Percentiles rank a stretch among this genome's conserved stretches.
Conservation (phyloP, 1,140 invertebrate genomes). For the Asobara japonica region DNA sequence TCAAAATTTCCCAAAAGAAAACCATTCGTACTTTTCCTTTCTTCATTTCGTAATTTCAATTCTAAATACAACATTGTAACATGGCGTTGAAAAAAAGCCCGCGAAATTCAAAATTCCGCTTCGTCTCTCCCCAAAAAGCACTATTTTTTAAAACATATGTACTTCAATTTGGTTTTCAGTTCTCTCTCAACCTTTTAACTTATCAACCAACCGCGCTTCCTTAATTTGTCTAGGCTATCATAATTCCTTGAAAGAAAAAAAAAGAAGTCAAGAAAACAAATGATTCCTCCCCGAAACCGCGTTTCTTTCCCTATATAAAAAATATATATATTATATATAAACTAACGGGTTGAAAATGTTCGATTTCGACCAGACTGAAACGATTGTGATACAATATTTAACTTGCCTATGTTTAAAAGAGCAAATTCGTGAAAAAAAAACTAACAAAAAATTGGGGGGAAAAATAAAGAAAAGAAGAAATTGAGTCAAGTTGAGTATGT, state of each 20-base stretch:
- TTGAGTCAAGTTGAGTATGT: constrained; percentile 47
- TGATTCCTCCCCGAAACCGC: too few relatives aligned
- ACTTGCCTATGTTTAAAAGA: constrained; percentile 63
- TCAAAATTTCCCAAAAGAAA: too few relatives aligned
- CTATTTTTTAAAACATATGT: too few relatives aligned
- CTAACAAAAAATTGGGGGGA: not conserved
- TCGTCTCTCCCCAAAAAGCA: too few relatives aligned
- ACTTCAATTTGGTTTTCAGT: too few relatives aligned
- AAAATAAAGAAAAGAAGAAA: constrained; percentile 15
- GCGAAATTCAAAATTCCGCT: too few relatives aligned
- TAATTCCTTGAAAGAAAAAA: too few relatives aligned
- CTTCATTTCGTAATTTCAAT: too few relatives aligned
- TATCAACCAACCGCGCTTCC: not conserved
- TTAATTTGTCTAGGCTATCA: not conserved
- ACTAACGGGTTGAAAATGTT: constrained; percentile 62
- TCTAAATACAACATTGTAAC: too few relatives aligned
- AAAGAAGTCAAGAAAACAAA: not conserved
- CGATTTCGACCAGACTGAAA: constrained; percentile 66
- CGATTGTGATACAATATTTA: constrained; percentile 68
- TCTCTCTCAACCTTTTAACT: too few relatives aligned
- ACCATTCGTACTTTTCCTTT: too few relatives aligned
- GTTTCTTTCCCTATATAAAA: constrained; percentile 48
- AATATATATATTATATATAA: not conserved
- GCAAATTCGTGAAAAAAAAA: constrained; percentile 18
- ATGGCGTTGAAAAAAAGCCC: too few relatives aligned